Conservation (phyloP, 2,797 vertebrate species). For the Mormyrops boulengeri region DNA sequence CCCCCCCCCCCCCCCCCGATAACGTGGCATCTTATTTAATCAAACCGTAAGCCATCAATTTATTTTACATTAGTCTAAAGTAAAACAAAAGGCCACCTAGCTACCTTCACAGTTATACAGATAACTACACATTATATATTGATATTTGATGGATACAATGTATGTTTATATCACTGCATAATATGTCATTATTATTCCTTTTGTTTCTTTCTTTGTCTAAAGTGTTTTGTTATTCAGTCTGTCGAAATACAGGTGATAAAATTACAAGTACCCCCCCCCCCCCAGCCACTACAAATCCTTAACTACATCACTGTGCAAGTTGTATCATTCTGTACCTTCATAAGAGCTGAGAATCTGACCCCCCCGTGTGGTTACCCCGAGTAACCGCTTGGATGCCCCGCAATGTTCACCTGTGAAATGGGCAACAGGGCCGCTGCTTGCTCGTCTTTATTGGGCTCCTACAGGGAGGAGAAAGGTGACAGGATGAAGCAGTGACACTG, state of each 20-base stretch:
- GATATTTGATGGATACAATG: background rate
- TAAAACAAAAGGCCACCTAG: background rate
- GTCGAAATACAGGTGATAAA: background rate
- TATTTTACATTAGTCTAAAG: background rate
- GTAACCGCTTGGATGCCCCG: background rate
- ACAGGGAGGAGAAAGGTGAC: conserved; percentile 19
- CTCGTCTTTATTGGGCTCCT: conserved; percentile 66
- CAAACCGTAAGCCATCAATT: background rate
- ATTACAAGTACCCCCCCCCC: background rate
- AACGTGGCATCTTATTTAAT: background rate
- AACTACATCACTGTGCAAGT: background rate
- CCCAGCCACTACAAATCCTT: background rate
- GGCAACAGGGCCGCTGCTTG: conserved; percentile 55
- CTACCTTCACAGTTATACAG: background rate
- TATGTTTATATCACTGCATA: background rate
- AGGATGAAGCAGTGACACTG: background rate
- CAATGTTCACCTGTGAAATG: conserved; percentile 62
- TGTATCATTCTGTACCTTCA: background rate
- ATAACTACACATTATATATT: background rate
- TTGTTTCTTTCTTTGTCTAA: background rate
- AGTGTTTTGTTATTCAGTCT: background rate
- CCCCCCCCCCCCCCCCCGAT: too few species aligned
- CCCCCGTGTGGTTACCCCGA: background rate
- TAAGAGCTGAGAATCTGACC: background rate
- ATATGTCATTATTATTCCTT: background rate